These are phyloP conservation scores for Notolabrus celidotus DNA, from an alignment of 2,797 vertebrate species.

Conservation along the genomic window DNA sequence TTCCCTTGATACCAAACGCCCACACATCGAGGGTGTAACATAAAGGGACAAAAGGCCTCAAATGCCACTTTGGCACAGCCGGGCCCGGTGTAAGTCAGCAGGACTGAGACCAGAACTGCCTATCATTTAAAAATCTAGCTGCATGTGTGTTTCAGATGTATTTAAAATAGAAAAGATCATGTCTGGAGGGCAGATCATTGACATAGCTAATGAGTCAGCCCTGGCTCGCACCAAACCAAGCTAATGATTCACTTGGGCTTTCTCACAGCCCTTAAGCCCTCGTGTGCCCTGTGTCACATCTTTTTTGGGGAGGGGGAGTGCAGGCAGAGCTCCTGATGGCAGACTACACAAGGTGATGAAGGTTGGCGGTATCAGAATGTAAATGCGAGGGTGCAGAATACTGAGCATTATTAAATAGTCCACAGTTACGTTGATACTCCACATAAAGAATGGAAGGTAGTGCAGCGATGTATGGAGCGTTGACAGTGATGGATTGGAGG, in stretches of 20 bases:
- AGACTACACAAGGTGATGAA: not conserved
- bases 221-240: constrained; percentile 66
- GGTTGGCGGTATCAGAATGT: not conserved
- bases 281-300: constrained; percentile 43
- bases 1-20: constrained; percentile 61
- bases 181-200: constrained; percentile 70
- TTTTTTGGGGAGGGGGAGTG: constrained; percentile 20
- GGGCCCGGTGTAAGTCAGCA: constrained; percentile 31
- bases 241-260: constrained; percentile 66
- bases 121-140: constrained; percentile 56
- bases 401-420: constrained; percentile 59
- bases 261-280: constrained; percentile 50
- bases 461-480: constrained; percentile 29
- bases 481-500: constrained; percentile 67
- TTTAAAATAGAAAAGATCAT: constrained; percentile 63
- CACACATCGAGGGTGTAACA: constrained; percentile 57
- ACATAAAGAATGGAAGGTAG: constrained; percentile 31
- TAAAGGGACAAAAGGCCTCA: constrained; percentile 67
- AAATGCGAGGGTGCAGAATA: constrained; percentile 32
- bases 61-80: constrained; percentile 65
- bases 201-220: constrained; percentile 68
- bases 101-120: constrained; percentile 43
- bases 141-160: constrained; percentile 60
- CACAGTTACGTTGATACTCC: constrained; percentile 53
- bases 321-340: not conserved